phyloP scores from a whole-genome alignment of 2,797 vertebrate species.

The Mus caroli region DNA sequence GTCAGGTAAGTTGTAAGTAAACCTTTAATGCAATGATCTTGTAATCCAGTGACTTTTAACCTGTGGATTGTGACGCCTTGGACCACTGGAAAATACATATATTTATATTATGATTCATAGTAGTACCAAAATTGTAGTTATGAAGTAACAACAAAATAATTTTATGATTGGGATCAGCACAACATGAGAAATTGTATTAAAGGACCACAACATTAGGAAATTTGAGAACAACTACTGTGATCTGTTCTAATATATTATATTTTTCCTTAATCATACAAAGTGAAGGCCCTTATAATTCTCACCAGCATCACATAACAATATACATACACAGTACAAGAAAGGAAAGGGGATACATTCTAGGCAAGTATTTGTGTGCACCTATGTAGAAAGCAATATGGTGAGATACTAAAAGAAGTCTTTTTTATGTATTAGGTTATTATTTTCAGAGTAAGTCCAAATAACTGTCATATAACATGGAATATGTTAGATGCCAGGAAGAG shows the following conservation, averaged over 20 bases:
- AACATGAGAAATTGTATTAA: neutral
- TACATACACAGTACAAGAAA: neutral
- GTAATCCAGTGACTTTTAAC: neutral
- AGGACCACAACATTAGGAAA: neutral
- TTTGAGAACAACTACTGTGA: neutral
- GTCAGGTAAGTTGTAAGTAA: neutral
- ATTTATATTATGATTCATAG: neutral
- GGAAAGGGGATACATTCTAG: neutral
- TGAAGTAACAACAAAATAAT: neutral
- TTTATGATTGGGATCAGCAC: neutral
- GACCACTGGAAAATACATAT: neutral
- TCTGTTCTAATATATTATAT: neutral
- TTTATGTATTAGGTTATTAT: neutral
- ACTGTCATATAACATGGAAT: neutral
- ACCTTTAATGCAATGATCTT: neutral
- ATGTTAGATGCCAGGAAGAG: neutral
- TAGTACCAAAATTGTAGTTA: neutral
- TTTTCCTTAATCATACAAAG: neutral
- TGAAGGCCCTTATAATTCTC: neutral
- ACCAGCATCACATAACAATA: neutral
- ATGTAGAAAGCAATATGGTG: neutral
- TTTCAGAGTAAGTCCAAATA: constrained; percentile 30
- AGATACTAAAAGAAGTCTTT: neutral
- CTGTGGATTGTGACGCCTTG: neutral
- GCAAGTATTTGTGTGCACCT: neutral